These are phyloP conservation scores for Rhabditoides inermis DNA, from an alignment of 2,888 invertebrate species.

Conservation along the genomic window DNA sequence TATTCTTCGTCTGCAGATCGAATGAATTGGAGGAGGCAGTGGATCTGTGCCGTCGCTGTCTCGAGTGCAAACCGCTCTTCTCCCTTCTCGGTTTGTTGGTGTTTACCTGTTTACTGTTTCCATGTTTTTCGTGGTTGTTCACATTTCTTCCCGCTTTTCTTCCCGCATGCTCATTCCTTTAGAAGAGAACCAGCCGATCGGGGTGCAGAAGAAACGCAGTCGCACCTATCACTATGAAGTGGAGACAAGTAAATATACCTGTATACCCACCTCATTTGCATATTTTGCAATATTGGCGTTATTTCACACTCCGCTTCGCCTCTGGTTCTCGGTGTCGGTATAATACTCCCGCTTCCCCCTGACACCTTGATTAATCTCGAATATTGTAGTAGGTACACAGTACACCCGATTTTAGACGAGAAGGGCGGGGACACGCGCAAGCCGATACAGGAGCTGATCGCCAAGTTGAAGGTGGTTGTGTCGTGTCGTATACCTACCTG, in stretches of 20 bases:
- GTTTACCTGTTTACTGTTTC: neutral
- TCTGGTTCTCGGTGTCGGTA: neutral
- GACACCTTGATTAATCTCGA: too few relatives aligned
- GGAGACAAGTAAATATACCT: too few relatives aligned
- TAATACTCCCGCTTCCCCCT: too few relatives aligned
- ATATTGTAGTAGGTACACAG: too few relatives aligned
- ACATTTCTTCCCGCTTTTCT: neutral
- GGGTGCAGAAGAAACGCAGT: too few relatives aligned
- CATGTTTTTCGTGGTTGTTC: neutral
- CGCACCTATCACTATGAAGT: too few relatives aligned
- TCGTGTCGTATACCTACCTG: too few relatives aligned
- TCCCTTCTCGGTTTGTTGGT: slow-evolving; percentile 23
- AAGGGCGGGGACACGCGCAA: slow-evolving; percentile 8
- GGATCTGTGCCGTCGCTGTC: slow-evolving; percentile 39
- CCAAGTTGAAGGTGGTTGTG: slow-evolving; percentile 12
- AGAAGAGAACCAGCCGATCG: neutral
- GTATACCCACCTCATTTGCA: too few relatives aligned
- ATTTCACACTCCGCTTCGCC: neutral
- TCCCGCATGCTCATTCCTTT: slow-evolving; percentile 2
- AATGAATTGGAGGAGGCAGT: slow-evolving; percentile 36
- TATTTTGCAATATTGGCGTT: neutral
- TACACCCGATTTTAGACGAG: slow-evolving; percentile 10
- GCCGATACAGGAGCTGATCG: slow-evolving; percentile 14
- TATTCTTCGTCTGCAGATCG: too few relatives aligned
- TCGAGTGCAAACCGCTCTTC: slow-evolving; percentile 38